Evolutionary conservation across 2,888 invertebrate genomes (phyloP).

Genomic region (Caenorhabditis virilis): DNA sequence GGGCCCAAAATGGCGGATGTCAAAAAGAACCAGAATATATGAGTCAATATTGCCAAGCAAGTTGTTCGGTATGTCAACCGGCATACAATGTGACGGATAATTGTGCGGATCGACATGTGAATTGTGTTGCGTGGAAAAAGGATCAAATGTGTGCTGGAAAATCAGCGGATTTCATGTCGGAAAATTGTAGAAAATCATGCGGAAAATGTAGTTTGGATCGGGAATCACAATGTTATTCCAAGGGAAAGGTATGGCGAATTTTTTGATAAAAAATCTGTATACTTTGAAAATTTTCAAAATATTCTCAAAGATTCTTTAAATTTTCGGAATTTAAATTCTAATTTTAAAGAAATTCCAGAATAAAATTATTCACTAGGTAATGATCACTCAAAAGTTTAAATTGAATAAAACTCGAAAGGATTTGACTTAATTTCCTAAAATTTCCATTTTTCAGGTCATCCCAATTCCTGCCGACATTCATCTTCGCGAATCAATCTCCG

Average conservation of each 20-base stretch:
- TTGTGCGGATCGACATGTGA: conserved; percentile 63
- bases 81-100: conserved; percentile 59
- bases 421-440: no score
- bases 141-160: conserved; percentile 50
- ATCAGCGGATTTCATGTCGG: conserved; percentile 59
- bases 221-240: conserved; percentile 36
- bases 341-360: no score
- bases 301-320: no score
- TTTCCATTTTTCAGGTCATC: conserved; percentile 23
- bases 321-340: no score
- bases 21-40: conserved; percentile 59
- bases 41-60: conserved; percentile 61
- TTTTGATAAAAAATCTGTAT: no score
- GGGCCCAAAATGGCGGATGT: conserved; percentile 61
- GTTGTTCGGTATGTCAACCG: conserved; percentile 58
- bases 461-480: conserved; percentile 29
- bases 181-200: conserved; percentile 64
- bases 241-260: conserved; percentile 43
- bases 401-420: no score
- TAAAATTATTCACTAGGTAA: background rate
- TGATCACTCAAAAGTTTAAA: background rate
- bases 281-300: no score
- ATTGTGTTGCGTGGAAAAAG: conserved; percentile 51
- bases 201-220: conserved; percentile 49
- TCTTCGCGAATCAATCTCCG: conserved; percentile 45